A percentile compares a stretch with the other conserved stretches of the same genome.
phyloP scores from a whole-genome alignment of 2,797 vertebrate species.

The Characodon lateralis region DNA sequence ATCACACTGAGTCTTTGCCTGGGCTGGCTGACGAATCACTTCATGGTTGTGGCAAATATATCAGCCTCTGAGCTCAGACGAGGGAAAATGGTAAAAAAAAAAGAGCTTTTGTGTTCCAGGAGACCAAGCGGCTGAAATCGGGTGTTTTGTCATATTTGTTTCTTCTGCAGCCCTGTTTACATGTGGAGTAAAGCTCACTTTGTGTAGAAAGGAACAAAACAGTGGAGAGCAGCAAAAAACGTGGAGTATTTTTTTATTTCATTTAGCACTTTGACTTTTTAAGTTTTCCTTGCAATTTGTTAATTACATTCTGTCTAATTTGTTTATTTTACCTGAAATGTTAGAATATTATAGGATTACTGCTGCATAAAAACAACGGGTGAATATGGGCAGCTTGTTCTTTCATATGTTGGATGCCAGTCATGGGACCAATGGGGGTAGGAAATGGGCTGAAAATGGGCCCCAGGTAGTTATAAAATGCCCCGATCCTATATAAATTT shows the following conservation, averaged over 20 bases:
- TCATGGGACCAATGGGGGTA: not conserved
- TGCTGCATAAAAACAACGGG: not conserved
- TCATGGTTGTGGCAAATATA: slow-evolving; percentile 52
- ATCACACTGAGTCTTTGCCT: slow-evolving; percentile 38
- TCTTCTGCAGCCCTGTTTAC: not conserved
- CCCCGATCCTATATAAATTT: not conserved
- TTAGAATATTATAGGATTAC: slow-evolving; percentile 20
- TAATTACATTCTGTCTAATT: slow-evolving; percentile 40
- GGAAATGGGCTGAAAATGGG: too few relatives aligned
- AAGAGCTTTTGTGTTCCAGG: slow-evolving; percentile 16
- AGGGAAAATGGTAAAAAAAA: slow-evolving; percentile 37
- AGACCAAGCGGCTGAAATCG: not conserved
- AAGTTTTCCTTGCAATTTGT: not conserved
- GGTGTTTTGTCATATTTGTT: not conserved
- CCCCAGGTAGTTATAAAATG: not conserved
- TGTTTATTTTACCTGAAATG: slow-evolving; percentile 36
- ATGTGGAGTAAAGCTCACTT: not conserved
- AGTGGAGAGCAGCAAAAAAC: not conserved
- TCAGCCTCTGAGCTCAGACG: slow-evolving; percentile 36
- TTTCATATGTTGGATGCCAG: slow-evolving; percentile 8
- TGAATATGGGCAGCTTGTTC: slow-evolving; percentile 9
- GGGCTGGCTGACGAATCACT: slow-evolving; percentile 53
- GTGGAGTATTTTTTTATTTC: not conserved
- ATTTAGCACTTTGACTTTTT: slow-evolving; percentile 2
- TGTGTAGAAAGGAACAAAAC: not conserved